A percentile compares a stretch with the other conserved stretches of the same genome.
These are phyloP conservation scores for Drosophila anomelani DNA, from an alignment of 2,888 invertebrate genomes.

Conservation along the genomic window DNA sequence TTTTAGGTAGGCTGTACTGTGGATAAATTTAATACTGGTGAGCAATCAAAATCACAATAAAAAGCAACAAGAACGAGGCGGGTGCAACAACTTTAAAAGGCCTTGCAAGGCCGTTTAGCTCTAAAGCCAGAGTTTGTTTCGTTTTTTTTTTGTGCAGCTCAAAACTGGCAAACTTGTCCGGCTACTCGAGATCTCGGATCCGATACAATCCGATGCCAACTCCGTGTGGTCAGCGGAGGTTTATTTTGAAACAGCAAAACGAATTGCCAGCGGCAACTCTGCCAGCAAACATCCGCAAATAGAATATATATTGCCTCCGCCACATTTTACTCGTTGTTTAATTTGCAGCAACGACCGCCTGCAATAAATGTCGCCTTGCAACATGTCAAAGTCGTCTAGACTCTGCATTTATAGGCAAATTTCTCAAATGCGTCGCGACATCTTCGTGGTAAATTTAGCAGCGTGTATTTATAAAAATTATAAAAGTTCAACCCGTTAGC, in stretches of 20 bases:
- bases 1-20: not conserved
- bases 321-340: conserved; percentile 26
- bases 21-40: conserved; percentile 44
- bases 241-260: conserved; percentile 27
- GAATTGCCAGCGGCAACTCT: conserved; percentile 24
- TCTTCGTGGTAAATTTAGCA: conserved; percentile 66
- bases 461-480: conserved; percentile 51
- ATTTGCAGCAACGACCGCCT: conserved; percentile 29
- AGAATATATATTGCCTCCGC: conserved; percentile 43
- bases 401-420: conserved; percentile 53
- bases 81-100: conserved; percentile 81
- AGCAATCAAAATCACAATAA: conserved; percentile 36
- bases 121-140: conserved; percentile 36
- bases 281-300: conserved; percentile 50
- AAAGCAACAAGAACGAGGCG: conserved; percentile 44
- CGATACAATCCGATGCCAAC: conserved; percentile 1
- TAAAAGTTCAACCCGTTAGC: conserved; percentile 57
- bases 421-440: conserved; percentile 70
- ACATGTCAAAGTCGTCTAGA: conserved; percentile 73
- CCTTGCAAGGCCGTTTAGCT: conserved; percentile 82
- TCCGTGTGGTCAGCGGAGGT: conserved; percentile 34
- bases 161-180: conserved; percentile 41
- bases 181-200: conserved; percentile 14
- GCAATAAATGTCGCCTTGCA: conserved; percentile 29
- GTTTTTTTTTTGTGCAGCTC: conserved; percentile 10